Evolutionary conservation across 2,888 invertebrate species (phyloP).

Genomic region (Gnatocerus cornutus): DNA sequence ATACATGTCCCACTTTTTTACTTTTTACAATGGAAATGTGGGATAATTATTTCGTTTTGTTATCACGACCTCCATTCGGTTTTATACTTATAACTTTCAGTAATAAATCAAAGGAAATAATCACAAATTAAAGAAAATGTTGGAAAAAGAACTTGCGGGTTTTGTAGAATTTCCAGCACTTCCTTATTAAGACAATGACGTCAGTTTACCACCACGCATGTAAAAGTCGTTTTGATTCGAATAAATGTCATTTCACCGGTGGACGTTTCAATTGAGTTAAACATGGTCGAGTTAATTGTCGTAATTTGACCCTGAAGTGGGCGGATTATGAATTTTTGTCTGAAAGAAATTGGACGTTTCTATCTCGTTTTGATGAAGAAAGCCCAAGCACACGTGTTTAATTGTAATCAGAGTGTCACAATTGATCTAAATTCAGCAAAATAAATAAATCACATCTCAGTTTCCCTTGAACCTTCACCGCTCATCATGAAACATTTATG

Average conservation of each 20-base stretch:
- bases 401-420: too few relatives aligned
- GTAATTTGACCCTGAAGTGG: conserved; percentile 20
- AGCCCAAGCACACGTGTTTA: too few relatives aligned
- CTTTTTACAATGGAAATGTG: conserved; percentile 28
- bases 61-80: conserved; percentile 25
- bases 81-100: conserved; percentile 19
- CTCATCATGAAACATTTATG: too few relatives aligned
- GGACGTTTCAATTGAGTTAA: conserved; percentile 26
- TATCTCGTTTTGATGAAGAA: too few relatives aligned
- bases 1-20: conserved; percentile 18
- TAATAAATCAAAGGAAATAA: not conserved
- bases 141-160: too few relatives aligned
- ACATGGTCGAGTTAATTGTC: conserved; percentile 22
- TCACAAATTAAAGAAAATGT: too few relatives aligned
- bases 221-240: not conserved
- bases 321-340: not conserved
- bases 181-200: conserved; percentile 34
- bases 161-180: conserved; percentile 2
- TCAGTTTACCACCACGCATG: conserved; percentile 17
- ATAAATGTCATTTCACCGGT: not conserved
- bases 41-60: conserved; percentile 31
- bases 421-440: too few relatives aligned
- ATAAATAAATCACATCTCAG: too few relatives aligned
- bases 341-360: not conserved
- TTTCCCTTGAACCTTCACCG: too few relatives aligned